These are phyloP conservation scores for Drosophila algonquin DNA, from an alignment of 2,888 invertebrate species.

Conservation along the genomic window DNA sequence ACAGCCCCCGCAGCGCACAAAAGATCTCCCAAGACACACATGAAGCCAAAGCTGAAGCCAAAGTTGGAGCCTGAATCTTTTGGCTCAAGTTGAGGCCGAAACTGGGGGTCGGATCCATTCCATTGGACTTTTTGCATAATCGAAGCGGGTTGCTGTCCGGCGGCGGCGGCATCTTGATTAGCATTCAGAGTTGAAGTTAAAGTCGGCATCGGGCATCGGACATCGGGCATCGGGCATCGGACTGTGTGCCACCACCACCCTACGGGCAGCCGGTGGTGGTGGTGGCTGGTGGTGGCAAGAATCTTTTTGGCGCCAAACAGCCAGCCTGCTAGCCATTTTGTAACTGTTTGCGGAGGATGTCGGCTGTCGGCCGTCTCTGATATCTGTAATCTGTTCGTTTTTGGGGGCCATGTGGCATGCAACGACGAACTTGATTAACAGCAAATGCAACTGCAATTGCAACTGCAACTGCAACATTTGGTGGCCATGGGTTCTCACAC, in stretches of 20 bases:
- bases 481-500: conserved; percentile 74
- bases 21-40: conserved; percentile 58
- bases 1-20: conserved; percentile 69
- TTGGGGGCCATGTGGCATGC: conserved; percentile 48
- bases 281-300: conserved; percentile 36
- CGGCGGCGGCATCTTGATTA: conserved; percentile 73
- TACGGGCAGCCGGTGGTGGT: conserved; percentile 29
- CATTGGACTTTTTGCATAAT: conserved; percentile 66
- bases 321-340: conserved; percentile 23
- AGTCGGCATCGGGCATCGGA: conserved; percentile 31
- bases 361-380: conserved; percentile 6
- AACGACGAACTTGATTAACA: conserved; percentile 59
- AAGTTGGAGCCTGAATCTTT: neutral
- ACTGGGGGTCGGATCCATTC: conserved; percentile 45
- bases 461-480: conserved; percentile 35
- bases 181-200: conserved; percentile 48
- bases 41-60: conserved; percentile 22
- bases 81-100: conserved; percentile 13
- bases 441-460: conserved; percentile 62
- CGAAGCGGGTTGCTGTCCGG: conserved; percentile 39
- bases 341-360: conserved; percentile 8
- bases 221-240: conserved; percentile 10
- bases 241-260: neutral
- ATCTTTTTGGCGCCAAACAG: conserved; percentile 51
- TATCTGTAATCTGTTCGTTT: conserved; percentile 58